Conservation (phyloP, 2,888 invertebrate species). For the Isoperla grammatica region DNA sequence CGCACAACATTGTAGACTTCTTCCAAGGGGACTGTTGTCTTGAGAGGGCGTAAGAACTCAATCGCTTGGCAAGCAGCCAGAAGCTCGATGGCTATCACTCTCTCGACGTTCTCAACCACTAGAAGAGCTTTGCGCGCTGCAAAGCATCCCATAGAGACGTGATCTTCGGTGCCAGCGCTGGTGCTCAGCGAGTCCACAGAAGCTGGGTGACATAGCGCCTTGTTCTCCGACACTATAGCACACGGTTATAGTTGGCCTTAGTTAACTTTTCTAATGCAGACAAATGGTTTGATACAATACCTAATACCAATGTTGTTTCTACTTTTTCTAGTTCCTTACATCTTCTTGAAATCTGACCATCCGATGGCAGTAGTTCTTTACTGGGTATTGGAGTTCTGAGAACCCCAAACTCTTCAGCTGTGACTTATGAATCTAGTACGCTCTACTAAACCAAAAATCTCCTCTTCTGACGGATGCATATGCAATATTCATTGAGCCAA, state of each 20-base stretch:
- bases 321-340: not conserved
- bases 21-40: constrained; percentile 57
- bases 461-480: too few species aligned
- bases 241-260: not conserved
- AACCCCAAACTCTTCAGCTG: too few species aligned
- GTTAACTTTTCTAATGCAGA: too few species aligned
- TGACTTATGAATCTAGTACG: too few species aligned
- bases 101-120: constrained; percentile 49
- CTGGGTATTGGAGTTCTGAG: too few species aligned
- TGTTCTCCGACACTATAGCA: constrained; percentile 58
- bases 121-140: constrained; percentile 56
- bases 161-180: constrained; percentile 62
- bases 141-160: constrained; percentile 65
- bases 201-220: constrained; percentile 60
- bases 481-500: too few species aligned
- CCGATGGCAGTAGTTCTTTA: too few species aligned
- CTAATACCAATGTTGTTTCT: too few species aligned
- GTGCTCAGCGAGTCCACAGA: constrained; percentile 61
- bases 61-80: constrained; percentile 61
- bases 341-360: not conserved
- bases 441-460: too few species aligned
- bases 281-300: too few species aligned
- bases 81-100: constrained; percentile 60
- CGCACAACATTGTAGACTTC: constrained; percentile 57
- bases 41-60: constrained; percentile 58